Evolutionary conservation across 1,140 invertebrate species (phyloP).

Genomic region (Leptestheria dahalacensis): DNA sequence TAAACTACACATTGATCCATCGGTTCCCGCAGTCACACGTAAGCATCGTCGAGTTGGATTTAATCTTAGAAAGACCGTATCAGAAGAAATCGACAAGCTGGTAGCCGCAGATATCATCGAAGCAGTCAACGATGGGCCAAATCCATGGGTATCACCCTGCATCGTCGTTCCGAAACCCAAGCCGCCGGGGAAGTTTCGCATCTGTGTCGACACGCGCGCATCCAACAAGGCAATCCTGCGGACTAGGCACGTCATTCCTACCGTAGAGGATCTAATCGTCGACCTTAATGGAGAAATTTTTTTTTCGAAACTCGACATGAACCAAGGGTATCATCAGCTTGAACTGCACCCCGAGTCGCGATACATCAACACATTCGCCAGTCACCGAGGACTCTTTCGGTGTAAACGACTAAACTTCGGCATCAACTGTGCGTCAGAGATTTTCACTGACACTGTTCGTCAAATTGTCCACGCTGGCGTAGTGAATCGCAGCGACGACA

Average conservation of each 20-base stretch:
- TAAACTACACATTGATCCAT: background rate
- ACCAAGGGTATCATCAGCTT: slow-evolving; percentile 13
- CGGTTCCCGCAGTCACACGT: background rate
- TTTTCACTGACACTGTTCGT: slow-evolving; percentile 13
- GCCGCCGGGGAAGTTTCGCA: slow-evolving; percentile 4
- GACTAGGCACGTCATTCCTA: slow-evolving; percentile 7
- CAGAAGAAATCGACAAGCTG: slow-evolving; percentile 4
- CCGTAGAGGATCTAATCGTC: slow-evolving; percentile 5
- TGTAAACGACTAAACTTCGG: slow-evolving; percentile 15
- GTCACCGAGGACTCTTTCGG: slow-evolving; percentile 10
- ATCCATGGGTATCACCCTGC: slow-evolving; percentile 8
- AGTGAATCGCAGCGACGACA: slow-evolving; percentile 18
- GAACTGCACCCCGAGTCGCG: slow-evolving; percentile 2
- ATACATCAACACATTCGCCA: slow-evolving; percentile 11
- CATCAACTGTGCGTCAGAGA: slow-evolving; percentile 14
- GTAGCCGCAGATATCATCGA: slow-evolving; percentile 3
- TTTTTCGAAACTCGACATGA: slow-evolving; percentile 14
- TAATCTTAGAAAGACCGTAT: background rate
- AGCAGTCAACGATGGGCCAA: slow-evolving; percentile 5
- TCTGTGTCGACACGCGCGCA: slow-evolving; percentile 12
- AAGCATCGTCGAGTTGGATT: slow-evolving; percentile 9
- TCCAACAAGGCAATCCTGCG: slow-evolving; percentile 9
- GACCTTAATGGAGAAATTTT: slow-evolving; percentile 10
- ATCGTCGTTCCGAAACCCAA: slow-evolving; percentile 11
- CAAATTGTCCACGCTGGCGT: slow-evolving; percentile 11